These are phyloP conservation scores for Aphelenchoides besseyi DNA, from an alignment of 1,140 invertebrate genomes.

Conservation along the genomic window DNA sequence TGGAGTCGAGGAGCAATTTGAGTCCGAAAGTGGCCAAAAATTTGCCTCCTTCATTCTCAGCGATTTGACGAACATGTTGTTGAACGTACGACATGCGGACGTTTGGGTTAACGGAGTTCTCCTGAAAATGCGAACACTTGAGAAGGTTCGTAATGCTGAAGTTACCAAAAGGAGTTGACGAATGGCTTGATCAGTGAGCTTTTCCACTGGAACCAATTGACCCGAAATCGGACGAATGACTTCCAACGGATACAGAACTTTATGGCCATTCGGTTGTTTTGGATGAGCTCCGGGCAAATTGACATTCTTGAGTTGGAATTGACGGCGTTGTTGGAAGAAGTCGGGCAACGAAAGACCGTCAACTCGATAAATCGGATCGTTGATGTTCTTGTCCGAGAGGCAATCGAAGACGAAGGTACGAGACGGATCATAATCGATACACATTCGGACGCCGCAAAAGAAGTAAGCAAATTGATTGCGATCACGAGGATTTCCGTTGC, in stretches of 20 bases:
- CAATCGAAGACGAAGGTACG: background rate
- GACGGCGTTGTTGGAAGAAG: background rate
- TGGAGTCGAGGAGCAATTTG: too few relatives aligned
- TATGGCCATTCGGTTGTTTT: background rate
- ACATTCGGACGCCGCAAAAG: background rate
- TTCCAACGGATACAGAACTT: background rate
- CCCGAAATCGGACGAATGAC: background rate
- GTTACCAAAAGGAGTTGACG: too few relatives aligned
- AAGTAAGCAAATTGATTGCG: background rate
- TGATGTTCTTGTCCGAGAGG: background rate
- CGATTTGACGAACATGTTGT: too few relatives aligned
- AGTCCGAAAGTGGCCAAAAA: too few relatives aligned
- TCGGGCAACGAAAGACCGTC: background rate
- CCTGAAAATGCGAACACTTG: too few relatives aligned
- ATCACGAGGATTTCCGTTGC: background rate
- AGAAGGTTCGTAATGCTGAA: too few relatives aligned
- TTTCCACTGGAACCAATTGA: too few relatives aligned
- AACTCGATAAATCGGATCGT: background rate
- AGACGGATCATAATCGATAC: background rate
- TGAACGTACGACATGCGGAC: too few relatives aligned
- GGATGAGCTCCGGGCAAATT: background rate
- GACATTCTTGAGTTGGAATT: background rate
- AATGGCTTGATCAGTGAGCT: too few relatives aligned
- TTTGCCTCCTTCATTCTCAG: too few relatives aligned
- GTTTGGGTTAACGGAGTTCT: too few relatives aligned